These are phyloP conservation scores for Macropis europaea DNA, from an alignment of 2,888 invertebrate genomes.

Conservation along the genomic window DNA sequence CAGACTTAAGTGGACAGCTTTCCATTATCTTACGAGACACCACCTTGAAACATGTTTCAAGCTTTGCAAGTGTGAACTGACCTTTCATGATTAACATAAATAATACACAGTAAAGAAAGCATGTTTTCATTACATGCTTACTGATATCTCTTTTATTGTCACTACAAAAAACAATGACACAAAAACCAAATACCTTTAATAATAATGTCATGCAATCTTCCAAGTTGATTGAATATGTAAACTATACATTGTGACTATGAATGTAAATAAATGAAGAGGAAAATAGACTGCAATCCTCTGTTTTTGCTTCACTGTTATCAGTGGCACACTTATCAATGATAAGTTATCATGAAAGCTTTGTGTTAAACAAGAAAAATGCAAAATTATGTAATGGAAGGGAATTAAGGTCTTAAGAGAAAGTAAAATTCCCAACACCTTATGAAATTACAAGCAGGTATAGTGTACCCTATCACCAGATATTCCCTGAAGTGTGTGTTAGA, in stretches of 20 bases:
- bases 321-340: constrained; percentile 3
- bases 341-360: not conserved
- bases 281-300: not conserved
- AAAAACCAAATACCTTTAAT: constrained; percentile 11
- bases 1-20: constrained; percentile 58
- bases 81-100: constrained; percentile 22
- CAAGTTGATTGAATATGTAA: constrained; percentile 3
- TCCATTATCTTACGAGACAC: constrained; percentile 67
- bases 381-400: constrained; percentile 11
- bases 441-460: constrained; percentile 32
- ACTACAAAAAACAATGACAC: constrained; percentile 17
- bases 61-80: constrained; percentile 48
- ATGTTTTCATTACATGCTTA: constrained; percentile 24
- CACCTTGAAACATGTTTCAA: constrained; percentile 71
- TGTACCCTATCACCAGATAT: constrained; percentile 75
- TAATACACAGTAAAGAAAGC: constrained; percentile 23
- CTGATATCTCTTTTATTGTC: constrained; percentile 6
- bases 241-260: constrained; percentile 7
- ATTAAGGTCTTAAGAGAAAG: constrained; percentile 18
- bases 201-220: constrained; percentile 28
- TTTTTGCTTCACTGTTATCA: constrained; percentile 12
- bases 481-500: constrained; percentile 71
- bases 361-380: not conserved
- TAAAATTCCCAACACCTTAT: constrained; percentile 37
- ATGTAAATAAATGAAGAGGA: constrained; percentile 2